Conservation (phyloP, 2,113 vertebrate genomes). For the Fukomys damarensis region DNA sequence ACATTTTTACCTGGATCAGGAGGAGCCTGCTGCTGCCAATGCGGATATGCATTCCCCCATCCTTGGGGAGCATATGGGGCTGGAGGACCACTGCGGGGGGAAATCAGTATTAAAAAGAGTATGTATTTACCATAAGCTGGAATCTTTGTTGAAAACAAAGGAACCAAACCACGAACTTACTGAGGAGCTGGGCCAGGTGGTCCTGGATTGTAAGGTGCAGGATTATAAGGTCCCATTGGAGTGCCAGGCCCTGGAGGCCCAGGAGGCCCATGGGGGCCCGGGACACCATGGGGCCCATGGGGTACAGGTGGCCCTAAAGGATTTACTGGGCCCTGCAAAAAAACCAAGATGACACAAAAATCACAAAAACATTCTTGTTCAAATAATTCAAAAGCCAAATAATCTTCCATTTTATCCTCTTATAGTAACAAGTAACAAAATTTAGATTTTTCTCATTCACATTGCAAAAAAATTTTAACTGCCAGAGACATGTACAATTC, state of each 20-base stretch:
- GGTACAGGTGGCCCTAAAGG: constrained; percentile 97
- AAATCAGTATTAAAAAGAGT: not conserved
- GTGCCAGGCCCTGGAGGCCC: constrained; percentile 96
- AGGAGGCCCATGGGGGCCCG: constrained; percentile 92
- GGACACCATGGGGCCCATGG: constrained; percentile 97
- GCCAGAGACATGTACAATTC: not conserved
- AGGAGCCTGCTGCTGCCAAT: constrained; percentile 97
- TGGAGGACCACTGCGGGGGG: constrained; percentile 92
- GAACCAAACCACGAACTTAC: constrained; percentile 87
- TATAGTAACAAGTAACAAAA: not conserved
- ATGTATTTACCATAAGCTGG: not conserved
- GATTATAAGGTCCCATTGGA: constrained; percentile 98
- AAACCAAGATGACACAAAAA: not conserved
- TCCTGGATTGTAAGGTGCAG: constrained; percentile 97
- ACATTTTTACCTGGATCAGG: constrained; percentile 94
- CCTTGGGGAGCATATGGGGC: constrained; percentile 97
- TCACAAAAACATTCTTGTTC: not conserved
- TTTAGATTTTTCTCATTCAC: constrained; percentile 1
- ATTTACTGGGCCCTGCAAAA: constrained; percentile 94
- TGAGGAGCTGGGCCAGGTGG: constrained; percentile 96
- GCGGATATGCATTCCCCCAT: constrained; percentile 98
- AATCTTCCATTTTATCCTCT: not conserved
- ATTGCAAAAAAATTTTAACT: not conserved
- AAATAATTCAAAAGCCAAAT: not conserved
- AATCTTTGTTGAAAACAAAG: not conserved